A percentile compares a stretch with the other conserved stretches of the same genome.
Evolutionary conservation across 2,113 vertebrate genomes (phyloP).

Genomic region (Percina caprodes): DNA sequence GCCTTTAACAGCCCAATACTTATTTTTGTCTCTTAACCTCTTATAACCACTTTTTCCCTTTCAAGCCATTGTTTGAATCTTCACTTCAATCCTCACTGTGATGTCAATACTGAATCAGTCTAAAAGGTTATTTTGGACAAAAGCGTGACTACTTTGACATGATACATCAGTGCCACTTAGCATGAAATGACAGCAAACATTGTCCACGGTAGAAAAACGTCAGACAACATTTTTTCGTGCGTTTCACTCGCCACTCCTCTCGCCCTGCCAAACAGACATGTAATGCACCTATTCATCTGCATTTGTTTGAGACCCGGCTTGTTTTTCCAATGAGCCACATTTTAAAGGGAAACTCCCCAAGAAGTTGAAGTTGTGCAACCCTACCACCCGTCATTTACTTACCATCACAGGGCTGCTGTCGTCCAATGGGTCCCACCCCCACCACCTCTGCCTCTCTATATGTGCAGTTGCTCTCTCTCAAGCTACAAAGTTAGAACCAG

Average conservation of each 20-base stretch:
- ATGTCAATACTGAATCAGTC: neutral
- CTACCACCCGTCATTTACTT: slow-evolving; percentile 26
- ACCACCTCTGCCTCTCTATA: neutral
- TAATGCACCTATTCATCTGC: slow-evolving; percentile 53
- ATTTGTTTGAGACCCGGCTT: slow-evolving; percentile 53
- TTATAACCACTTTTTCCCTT: neutral
- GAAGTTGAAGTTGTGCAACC: slow-evolving; percentile 71
- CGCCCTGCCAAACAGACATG: slow-evolving; percentile 45
- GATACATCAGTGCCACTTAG: neutral
- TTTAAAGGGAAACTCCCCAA: slow-evolving; percentile 66
- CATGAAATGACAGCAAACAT: slow-evolving; percentile 40
- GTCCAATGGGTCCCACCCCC: neutral
- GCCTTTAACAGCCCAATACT: neutral
- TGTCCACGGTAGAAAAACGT: slow-evolving; percentile 40
- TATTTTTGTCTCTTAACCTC: neutral
- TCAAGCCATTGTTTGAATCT: slow-evolving; percentile 1
- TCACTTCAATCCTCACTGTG: neutral
- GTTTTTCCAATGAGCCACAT: slow-evolving; percentile 57
- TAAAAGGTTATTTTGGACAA: neutral
- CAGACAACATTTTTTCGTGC: slow-evolving; percentile 38
- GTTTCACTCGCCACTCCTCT: slow-evolving; percentile 60
- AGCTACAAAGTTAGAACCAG: slow-evolving; percentile 45
- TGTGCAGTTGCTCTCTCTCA: neutral
- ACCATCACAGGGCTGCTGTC: slow-evolving; percentile 22
- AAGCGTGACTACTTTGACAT: neutral